Base-by-base conservation (phyloP, 2,113 vertebrate genomes). In the Aviceda subcristata region DNA sequence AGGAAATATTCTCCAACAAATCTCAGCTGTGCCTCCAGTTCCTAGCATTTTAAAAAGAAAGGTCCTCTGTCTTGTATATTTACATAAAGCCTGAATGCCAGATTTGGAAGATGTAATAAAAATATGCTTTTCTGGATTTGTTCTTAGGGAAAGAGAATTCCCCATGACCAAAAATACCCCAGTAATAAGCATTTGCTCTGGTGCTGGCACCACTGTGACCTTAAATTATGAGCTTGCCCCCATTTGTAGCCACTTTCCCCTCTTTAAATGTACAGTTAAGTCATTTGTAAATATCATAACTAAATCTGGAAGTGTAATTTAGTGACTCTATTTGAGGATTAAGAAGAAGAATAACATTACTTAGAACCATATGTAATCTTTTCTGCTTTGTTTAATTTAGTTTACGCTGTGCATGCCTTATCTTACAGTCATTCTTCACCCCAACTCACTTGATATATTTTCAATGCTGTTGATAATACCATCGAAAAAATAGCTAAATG, bases 251-350 rank as follows among this genome's bases (percentile, higher is more conserved):
- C 75, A 62, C 55, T 82, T 87, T 96, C 46, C 84, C 67, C 67
- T 71, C 72, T 92, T 94, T 88, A 96, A 95, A 79, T 80, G 66
- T 51, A 69, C 74, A 87, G 86, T 90, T 91, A 91, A 94, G 91
- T 86, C 19, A 78, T 90, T 80, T 90, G 81, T 92, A 97, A 97
- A 97, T 95, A 97, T 91, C 89, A 94, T 92, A 95, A 95, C 96
- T 96, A 95, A 94, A 94, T 97, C 84, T 95, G 91, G 81, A 95
- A 95, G 81, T 82, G 78, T 90, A 94, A 93, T 95, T 97, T 91
- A 92, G 94, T 85, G 81, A 85, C 81, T 95, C 66, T 94, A 56
- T 96, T 88, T 95, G 91, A 96, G 91, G 95, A 88, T 94, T 90
- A 95, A 75, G 66, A 85, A 69, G 68, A 86, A 92, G 34, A 95